Evolutionary conservation across 2,113 vertebrate genomes (phyloP).

Genomic region (Thinocorus orbignyianus): DNA sequence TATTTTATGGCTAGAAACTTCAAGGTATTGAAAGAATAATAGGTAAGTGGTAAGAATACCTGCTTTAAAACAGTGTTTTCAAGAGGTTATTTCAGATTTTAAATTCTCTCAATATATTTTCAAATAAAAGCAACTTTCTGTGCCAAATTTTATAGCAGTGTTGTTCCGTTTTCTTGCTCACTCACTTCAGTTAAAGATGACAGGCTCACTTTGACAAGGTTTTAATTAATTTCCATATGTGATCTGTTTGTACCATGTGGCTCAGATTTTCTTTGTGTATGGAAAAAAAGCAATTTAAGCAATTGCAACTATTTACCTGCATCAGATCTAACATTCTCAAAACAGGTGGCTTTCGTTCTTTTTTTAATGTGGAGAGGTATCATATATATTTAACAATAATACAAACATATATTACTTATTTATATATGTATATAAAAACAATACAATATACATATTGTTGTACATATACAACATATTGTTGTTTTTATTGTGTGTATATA

Average conservation of each 20-base stretch:
- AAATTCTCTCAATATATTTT: constrained; percentile 10
- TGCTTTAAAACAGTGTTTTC: neutral
- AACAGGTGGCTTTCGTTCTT: constrained; percentile 55
- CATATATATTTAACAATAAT: neutral
- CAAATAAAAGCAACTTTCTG: constrained; percentile 43
- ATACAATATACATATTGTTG: neutral
- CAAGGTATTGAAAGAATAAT: neutral
- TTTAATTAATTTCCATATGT: constrained; percentile 78
- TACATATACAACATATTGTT: neutral
- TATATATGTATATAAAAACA: neutral
- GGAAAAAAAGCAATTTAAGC: constrained; percentile 25
- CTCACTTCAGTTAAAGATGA: constrained; percentile 49
- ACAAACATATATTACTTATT: neutral
- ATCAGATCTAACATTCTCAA: constrained; percentile 32
- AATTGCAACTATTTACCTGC: constrained; percentile 63
- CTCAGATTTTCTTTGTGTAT: constrained; percentile 52
- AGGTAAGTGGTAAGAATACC: neutral
- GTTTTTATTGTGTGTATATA: neutral
- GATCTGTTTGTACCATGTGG: constrained; percentile 61
- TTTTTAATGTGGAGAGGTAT: neutral
- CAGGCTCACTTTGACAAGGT: constrained; percentile 56
- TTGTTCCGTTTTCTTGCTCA: constrained; percentile 51
- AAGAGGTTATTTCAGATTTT: neutral
- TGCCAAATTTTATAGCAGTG: constrained; percentile 36
- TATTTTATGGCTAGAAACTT: neutral